Conservation (phyloP, 2,113 vertebrate genomes). For the Calonectris borealis region DNA sequence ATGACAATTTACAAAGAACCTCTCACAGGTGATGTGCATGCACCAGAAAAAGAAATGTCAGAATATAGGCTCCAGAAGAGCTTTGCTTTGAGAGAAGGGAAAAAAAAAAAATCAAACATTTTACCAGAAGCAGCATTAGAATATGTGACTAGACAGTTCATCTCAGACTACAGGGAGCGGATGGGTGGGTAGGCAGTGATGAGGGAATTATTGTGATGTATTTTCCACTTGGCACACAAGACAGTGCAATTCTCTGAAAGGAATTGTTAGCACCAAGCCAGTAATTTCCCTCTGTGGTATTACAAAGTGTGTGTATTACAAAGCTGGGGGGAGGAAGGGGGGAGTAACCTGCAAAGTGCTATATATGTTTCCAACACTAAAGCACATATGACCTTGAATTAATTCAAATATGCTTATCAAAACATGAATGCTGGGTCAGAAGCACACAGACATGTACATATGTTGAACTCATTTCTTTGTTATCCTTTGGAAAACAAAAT, state of each 20-base stretch:
- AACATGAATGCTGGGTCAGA: not conserved
- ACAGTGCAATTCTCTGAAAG: conserved; percentile 38
- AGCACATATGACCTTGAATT: not conserved
- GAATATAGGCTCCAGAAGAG: conserved; percentile 34
- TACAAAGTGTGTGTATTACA: conserved; percentile 17
- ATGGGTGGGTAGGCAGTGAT: conserved; percentile 31
- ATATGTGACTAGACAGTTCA: conserved; percentile 38
- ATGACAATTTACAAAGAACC: not conserved
- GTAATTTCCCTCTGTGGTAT: conserved; percentile 24
- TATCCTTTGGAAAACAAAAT: conserved; percentile 12
- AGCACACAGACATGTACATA: not conserved
- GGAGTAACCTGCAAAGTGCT: not conserved
- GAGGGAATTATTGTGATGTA: conserved; percentile 33
- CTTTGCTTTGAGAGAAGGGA: not conserved
- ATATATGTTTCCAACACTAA: not conserved
- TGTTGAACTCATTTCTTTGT: not conserved
- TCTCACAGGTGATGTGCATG: not conserved
- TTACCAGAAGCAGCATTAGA: conserved; percentile 33
- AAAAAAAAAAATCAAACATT: conserved; percentile 2
- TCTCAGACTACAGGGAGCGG: conserved; percentile 37
- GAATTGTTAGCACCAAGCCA: conserved; percentile 21
- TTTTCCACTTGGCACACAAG: conserved; percentile 2
- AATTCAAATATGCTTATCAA: not conserved
- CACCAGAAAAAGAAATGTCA: conserved; percentile 31
- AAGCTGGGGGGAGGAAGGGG: not conserved